Base-by-base conservation (phyloP, 2,113 vertebrate species). In the Mystacornis crossleyi region DNA sequence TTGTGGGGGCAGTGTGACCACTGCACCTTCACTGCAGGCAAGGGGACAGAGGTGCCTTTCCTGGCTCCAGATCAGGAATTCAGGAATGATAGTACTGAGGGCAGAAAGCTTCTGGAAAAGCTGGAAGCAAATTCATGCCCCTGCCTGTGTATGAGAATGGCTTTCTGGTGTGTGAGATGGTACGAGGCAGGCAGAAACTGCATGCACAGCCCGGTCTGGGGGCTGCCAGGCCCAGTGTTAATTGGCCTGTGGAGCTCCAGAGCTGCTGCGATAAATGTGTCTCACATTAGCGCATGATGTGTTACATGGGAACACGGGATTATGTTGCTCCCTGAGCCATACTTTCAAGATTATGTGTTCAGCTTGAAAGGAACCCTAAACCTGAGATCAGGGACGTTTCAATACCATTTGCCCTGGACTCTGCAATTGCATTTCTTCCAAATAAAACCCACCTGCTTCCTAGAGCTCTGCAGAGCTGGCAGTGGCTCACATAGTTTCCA, bases 401-500 rank as follows among this genome's bases (percentile, higher is more conserved):
- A 3, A 58, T 45, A 45, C 21, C 47, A 34, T 58, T 72, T 69
- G 53, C 36, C 58, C 51, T 19, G 78, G 53, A 50, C 58, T 51
- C 26, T 43, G 55, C 58, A 83, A 14, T 14, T 38, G 29, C 48
- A 40, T 51, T 84, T 89, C 83, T 92, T 82, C 85, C 53, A 91
- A 89, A 95, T 95, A 77, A 96, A 93, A 45, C 72, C 21, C 55
- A 6, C 18, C 67, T 5, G 43, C 75, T 94, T 81, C 38, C 67
- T 45, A 47, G 33, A 80, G 92, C 81, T 82, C 81, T 67, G 81
- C 51, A 40, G 54, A 54, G 31, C 83, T 97, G 82, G 38, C 64
- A 0, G 33, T 69, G 81, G 53, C 87, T 93, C 89, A 85, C 96
- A 97, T 89, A 91, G 62, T 96, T 97, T 92, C 89, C 96, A 84